Conservation (phyloP, 2,797 vertebrate species). For the Heliangelus exortis region DNA sequence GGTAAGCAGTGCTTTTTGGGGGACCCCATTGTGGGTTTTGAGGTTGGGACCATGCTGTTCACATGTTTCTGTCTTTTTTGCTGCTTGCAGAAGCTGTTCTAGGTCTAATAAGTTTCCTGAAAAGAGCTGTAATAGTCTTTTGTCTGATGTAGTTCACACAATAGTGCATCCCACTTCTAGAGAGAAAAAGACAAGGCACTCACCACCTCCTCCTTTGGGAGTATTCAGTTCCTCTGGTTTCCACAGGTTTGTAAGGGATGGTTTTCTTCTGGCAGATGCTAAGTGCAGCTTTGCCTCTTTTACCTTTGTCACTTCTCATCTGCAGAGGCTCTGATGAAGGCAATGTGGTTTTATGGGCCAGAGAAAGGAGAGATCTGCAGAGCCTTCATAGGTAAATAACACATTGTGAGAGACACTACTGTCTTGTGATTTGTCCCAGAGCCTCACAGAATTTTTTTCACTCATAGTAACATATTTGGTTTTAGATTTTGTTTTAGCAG, state of each 20-base stretch:
- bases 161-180: background rate
- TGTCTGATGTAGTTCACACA: background rate
- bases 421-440: background rate
- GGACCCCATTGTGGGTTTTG: background rate
- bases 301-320: background rate
- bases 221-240: background rate
- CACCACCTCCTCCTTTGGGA: background rate
- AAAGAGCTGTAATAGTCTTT: background rate
- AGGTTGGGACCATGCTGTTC: background rate
- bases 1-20: background rate
- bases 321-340: background rate
- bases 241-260: background rate
- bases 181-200: background rate
- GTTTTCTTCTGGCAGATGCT: background rate
- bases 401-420: background rate
- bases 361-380: background rate
- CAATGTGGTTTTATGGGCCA: background rate
- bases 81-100: background rate
- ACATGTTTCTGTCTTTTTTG: background rate
- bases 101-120: background rate
- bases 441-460: background rate
- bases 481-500: background rate
- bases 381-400: background rate
- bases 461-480: background rate
- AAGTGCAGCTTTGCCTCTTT: background rate